phyloP scores from a whole-genome alignment of 2,888 invertebrate genomes.

The Phaedon cochleariae region DNA sequence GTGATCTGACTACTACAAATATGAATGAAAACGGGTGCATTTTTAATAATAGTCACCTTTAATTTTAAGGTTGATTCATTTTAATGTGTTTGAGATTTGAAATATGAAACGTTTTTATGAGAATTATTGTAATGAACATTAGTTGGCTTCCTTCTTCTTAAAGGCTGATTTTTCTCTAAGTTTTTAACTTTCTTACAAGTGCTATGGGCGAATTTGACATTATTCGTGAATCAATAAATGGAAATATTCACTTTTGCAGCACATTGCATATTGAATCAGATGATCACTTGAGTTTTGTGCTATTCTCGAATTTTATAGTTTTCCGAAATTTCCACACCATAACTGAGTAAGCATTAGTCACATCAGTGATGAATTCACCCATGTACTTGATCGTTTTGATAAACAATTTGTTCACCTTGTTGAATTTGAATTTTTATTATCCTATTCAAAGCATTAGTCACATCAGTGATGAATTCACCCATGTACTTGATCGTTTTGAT shows the following conservation, averaged over 20 bases:
- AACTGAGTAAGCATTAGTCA: too few relatives aligned
- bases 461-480: too few relatives aligned
- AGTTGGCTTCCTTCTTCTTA: slow-evolving; percentile 54
- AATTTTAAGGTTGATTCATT: slow-evolving; percentile 45
- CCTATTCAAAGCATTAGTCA: too few relatives aligned
- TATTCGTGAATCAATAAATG: too few relatives aligned
- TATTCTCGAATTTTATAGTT: too few relatives aligned
- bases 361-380: too few relatives aligned
- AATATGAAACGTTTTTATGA: slow-evolving; percentile 29
- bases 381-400: background rate
- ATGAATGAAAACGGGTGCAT: slow-evolving; percentile 58
- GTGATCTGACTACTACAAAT: slow-evolving; percentile 39
- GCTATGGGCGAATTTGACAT: slow-evolving; percentile 12
- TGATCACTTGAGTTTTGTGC: too few relatives aligned
- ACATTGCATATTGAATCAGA: too few relatives aligned
- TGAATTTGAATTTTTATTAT: background rate
- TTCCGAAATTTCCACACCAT: too few relatives aligned
- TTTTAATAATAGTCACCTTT: slow-evolving; percentile 56
- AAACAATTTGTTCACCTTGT: slow-evolving; percentile 9
- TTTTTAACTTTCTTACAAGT: slow-evolving; percentile 1
- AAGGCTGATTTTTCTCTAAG: slow-evolving; percentile 55
- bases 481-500: background rate
- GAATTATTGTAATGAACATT: slow-evolving; percentile 41
- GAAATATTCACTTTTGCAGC: too few relatives aligned
- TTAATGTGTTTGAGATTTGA: slow-evolving; percentile 35